Evolutionary conservation across 2,888 invertebrate species (phyloP).

Genomic region (Drosophila melanosoma): DNA sequence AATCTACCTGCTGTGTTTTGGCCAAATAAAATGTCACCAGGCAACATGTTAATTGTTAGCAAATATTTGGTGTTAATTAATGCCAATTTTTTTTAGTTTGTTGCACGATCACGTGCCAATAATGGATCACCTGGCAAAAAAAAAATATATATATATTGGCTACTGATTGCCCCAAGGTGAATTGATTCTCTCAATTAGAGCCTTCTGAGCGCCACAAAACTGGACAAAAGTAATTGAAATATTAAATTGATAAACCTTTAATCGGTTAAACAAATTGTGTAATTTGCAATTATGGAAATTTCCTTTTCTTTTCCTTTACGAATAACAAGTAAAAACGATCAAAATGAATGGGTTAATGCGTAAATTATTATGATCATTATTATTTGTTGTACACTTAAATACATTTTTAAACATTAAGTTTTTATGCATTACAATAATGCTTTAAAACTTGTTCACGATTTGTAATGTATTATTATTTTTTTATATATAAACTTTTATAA

Average conservation of each 20-base stretch:
- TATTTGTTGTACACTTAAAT: not conserved
- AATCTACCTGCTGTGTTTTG: not conserved
- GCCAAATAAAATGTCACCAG: constrained; percentile 35
- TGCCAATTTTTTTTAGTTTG: constrained; percentile 20
- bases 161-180: constrained; percentile 36
- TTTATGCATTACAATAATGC: not conserved
- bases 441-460: not conserved
- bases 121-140: constrained; percentile 37
- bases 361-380: not conserved
- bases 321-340: not conserved
- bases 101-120: constrained; percentile 65
- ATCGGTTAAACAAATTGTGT: not conserved
- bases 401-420: not conserved
- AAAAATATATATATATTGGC: not conserved
- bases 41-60: constrained; percentile 68
- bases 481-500: not conserved
- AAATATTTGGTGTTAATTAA: constrained; percentile 71
- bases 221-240: not conserved
- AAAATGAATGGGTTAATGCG: no score
- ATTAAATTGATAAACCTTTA: not conserved
- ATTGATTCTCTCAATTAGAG: constrained; percentile 3
- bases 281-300: constrained; percentile 2
- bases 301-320: not conserved
- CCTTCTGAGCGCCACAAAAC: not conserved
- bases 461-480: not conserved